A percentile compares a stretch with the other conserved stretches of the same genome.
Evolutionary conservation across 1,140 invertebrate species (phyloP).

Genomic region (Phortica variegata): DNA sequence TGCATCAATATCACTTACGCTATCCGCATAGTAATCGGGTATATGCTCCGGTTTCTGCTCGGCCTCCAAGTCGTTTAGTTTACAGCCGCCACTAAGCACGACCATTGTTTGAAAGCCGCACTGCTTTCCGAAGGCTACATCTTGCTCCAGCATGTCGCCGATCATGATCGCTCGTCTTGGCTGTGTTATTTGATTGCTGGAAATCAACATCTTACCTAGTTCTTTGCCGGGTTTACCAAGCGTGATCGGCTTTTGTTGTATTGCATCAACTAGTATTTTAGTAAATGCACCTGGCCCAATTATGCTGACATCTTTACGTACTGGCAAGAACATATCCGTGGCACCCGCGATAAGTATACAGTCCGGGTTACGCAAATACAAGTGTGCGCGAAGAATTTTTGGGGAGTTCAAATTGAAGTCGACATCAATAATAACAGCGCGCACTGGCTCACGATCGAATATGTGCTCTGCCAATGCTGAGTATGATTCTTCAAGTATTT

Average conservation of each 20-base stretch:
- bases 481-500: conserved; percentile 45
- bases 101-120: conserved; percentile 62
- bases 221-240: conserved; percentile 61
- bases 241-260: conserved; percentile 50
- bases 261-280: conserved; percentile 57
- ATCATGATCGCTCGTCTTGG: conserved; percentile 64
- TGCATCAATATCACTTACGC: conserved; percentile 32
- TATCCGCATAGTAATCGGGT: conserved; percentile 60
- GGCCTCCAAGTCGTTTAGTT: conserved; percentile 39
- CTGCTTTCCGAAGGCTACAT: conserved; percentile 60
- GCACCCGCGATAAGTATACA: conserved; percentile 59
- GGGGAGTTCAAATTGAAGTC: conserved; percentile 59
- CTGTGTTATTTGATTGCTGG: conserved; percentile 55
- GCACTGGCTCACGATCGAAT: conserved; percentile 54
- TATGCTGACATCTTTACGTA: conserved; percentile 37
- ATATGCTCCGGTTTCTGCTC: conserved; percentile 30
- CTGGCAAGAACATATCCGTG: conserved; percentile 57
- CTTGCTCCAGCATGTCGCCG: conserved; percentile 65
- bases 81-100: conserved; percentile 58
- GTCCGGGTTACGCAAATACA: conserved; percentile 57
- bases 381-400: conserved; percentile 58
- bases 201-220: conserved; percentile 56
- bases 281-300: conserved; percentile 58
- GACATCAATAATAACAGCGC: conserved; percentile 60
- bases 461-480: conserved; percentile 46